Evolutionary conservation across 2,113 vertebrate genomes (phyloP).

Genomic region (Balaeniceps rex): DNA sequence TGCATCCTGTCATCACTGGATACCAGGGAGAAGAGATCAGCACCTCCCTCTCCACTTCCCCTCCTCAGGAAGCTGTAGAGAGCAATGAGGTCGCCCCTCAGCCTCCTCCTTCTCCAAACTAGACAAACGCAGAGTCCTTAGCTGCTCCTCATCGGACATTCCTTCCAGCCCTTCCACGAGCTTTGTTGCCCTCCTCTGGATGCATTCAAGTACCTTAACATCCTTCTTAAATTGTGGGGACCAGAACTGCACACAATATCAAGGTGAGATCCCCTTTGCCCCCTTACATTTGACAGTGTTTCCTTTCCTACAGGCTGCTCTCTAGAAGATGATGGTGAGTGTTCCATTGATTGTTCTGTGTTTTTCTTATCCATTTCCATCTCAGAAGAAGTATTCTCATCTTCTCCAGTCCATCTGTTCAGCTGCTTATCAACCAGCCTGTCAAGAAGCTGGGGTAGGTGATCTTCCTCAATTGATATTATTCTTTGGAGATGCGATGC

Average conservation of each 20-base stretch:
- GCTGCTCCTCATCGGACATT: not conserved
- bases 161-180: not conserved
- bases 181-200: not conserved
- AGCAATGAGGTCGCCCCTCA: not conserved
- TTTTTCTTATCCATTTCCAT: not conserved
- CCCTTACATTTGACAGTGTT: constrained; percentile 67
- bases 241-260: not conserved
- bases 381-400: not conserved
- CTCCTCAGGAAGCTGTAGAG: not conserved
- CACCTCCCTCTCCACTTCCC: not conserved
- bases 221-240: not conserved
- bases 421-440: constrained; percentile 65
- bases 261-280: not conserved
- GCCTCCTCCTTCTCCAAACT: not conserved
- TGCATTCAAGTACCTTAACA: not conserved
- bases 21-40: not conserved
- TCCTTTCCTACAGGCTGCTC: constrained; percentile 84
- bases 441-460: constrained; percentile 84
- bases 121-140: not conserved
- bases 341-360: not conserved
- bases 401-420: constrained; percentile 76
- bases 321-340: constrained; percentile 58
- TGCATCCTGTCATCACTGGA: not conserved
- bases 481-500: constrained; percentile 79
- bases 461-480: constrained; percentile 95